phyloP scores from a whole-genome alignment of 23 tunicate species.

The Halocynthia aurantium region DNA sequence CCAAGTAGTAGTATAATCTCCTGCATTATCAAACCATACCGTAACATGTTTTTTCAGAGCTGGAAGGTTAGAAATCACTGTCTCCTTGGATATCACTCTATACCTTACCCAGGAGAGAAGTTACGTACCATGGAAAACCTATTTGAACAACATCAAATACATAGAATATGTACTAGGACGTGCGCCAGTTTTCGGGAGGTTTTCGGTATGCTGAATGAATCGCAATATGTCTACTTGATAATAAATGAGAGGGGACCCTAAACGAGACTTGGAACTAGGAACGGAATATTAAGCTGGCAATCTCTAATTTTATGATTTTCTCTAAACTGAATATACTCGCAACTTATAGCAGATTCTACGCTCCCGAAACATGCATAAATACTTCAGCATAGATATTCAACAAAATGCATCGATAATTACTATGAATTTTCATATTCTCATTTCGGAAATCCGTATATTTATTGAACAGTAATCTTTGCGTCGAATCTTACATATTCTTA shows the following conservation, averaged over 20 bases:
- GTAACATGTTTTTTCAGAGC: conserved; percentile 12
- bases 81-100: background rate
- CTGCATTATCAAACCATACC: background rate
- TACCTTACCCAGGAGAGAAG: background rate
- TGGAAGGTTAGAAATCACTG: background rate
- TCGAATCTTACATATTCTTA: no score
- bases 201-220: conserved; percentile 2
- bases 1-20: background rate
- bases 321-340: no score
- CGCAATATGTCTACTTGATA: background rate
- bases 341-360: no score
- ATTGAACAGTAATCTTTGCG: no score
- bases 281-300: no score
- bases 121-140: conserved; percentile 7
- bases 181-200: background rate
- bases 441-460: no score
- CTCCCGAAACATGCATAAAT: no score
- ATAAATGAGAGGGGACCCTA: background rate
- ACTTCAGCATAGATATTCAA: no score
- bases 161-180: conserved; percentile 4
- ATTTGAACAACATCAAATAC: background rate
- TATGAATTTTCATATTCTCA: no score
- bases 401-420: no score
- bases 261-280: no score
- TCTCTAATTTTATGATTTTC: no score